These are phyloP conservation scores for Sebastes baramenuke DNA, from an alignment of 2,797 vertebrate species.

Conservation along the genomic window DNA sequence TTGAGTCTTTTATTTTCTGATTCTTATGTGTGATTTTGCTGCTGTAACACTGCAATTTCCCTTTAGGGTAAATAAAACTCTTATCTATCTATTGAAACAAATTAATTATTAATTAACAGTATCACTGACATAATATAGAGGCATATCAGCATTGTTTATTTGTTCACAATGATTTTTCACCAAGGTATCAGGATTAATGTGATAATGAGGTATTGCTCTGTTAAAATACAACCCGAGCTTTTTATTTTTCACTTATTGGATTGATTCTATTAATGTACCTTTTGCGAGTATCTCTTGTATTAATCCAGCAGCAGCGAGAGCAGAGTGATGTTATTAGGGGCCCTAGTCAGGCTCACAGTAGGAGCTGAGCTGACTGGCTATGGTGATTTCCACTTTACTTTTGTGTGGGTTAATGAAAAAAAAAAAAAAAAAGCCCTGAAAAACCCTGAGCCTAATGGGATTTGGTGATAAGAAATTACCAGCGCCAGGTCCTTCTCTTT, in stretches of 20 bases:
- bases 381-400: constrained; percentile 83
- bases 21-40: not conserved
- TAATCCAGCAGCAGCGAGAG: constrained; percentile 14
- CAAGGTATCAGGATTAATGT: constrained; percentile 1
- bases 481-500: constrained; percentile 87
- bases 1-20: not conserved
- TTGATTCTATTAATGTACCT: constrained; percentile 24
- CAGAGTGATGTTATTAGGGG: constrained; percentile 43
- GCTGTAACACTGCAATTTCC: not conserved
- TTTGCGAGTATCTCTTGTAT: constrained; percentile 19
- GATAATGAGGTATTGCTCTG: not conserved
- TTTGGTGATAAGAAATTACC: constrained; percentile 89
- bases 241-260: not conserved
- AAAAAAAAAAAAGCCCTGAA: constrained; percentile 36
- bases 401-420: constrained; percentile 77
- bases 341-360: constrained; percentile 37
- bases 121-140: constrained; percentile 7
- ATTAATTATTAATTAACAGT: not conserved
- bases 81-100: not conserved
- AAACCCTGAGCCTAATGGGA: constrained; percentile 84
- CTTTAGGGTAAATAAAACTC: not conserved
- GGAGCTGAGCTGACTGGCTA: constrained; percentile 56
- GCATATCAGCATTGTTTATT: not conserved
- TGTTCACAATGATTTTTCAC: not conserved
- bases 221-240: constrained; percentile 5